These are phyloP conservation scores for Carassius carassius DNA, from an alignment of 2,113 vertebrate species.

Conservation along the genomic window DNA sequence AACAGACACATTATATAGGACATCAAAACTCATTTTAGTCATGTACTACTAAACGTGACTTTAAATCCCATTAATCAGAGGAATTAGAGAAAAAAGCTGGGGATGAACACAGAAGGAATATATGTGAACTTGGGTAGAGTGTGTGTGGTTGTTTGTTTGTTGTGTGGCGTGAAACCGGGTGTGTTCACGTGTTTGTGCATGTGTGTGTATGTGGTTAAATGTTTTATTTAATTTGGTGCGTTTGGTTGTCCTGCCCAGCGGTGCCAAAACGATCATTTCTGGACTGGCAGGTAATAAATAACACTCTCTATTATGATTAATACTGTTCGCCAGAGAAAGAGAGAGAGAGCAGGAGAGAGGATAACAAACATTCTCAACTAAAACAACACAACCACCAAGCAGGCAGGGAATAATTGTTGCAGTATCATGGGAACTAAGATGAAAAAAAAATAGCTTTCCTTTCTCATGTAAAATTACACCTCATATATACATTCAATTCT, in stretches of 20 bases:
- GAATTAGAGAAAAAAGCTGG: slow-evolving; percentile 7
- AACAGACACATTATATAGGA: not conserved
- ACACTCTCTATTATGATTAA: slow-evolving; percentile 86
- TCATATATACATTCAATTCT: not conserved
- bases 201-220: slow-evolving; percentile 77
- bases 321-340: slow-evolving; percentile 64
- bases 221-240: slow-evolving; percentile 92
- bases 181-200: not conserved
- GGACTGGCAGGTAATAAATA: slow-evolving; percentile 87
- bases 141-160: not conserved
- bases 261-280: slow-evolving; percentile 91
- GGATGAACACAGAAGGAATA: not conserved
- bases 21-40: slow-evolving; percentile 23
- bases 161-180: not conserved
- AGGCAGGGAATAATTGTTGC: slow-evolving; percentile 86
- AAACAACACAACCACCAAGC: slow-evolving; percentile 72
- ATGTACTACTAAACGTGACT: not conserved
- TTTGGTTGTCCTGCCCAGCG: slow-evolving; percentile 86
- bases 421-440: slow-evolving; percentile 73
- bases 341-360: slow-evolving; percentile 51
- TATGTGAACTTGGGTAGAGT: not conserved
- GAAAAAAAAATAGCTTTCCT: not conserved
- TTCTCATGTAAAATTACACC: not conserved
- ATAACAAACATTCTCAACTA: slow-evolving; percentile 59
- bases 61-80: slow-evolving; percentile 10